These are phyloP conservation scores for Acanthacorydalis orientalis DNA, from an alignment of 2,888 invertebrate species.

Conservation along the genomic window DNA sequence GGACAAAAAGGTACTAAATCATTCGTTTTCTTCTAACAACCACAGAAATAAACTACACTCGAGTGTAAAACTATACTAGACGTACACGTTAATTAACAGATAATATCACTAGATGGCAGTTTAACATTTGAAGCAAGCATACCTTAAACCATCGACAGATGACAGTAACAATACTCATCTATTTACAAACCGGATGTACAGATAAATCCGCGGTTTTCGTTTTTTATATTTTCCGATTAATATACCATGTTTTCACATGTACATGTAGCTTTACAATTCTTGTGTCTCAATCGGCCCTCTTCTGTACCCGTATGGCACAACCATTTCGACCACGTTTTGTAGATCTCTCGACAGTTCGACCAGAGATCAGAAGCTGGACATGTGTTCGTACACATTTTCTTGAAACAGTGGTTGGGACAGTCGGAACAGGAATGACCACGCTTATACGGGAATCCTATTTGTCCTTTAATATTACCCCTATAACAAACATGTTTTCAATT, in stretches of 20 bases:
- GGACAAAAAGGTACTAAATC: no score
- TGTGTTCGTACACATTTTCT: conserved; percentile 54
- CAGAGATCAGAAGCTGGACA: conserved; percentile 51
- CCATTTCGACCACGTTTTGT: conserved; percentile 39
- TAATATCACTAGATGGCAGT: no score
- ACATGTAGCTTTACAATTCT: conserved; percentile 57
- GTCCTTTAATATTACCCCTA: conserved; percentile 51
- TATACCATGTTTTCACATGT: conserved; percentile 40
- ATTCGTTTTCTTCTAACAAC: no score
- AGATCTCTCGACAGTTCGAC: conserved; percentile 53
- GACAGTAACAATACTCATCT: no score
- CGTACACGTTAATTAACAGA: no score
- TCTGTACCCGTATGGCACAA: conserved; percentile 35
- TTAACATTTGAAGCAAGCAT: no score
- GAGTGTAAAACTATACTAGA: no score
- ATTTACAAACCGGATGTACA: no score
- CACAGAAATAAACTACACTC: no score
- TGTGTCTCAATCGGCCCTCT: conserved; percentile 34
- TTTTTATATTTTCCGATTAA: conserved; percentile 15
- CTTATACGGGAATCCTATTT: conserved; percentile 49
- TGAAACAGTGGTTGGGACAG: conserved; percentile 46
- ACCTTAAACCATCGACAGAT: no score
- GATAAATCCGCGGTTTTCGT: no score
- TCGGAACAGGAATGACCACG: conserved; percentile 44
- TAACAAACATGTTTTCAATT: conserved; percentile 16